phyloP scores from a whole-genome alignment of 2,113 vertebrate genomes.

The Eublepharis macularius region DNA sequence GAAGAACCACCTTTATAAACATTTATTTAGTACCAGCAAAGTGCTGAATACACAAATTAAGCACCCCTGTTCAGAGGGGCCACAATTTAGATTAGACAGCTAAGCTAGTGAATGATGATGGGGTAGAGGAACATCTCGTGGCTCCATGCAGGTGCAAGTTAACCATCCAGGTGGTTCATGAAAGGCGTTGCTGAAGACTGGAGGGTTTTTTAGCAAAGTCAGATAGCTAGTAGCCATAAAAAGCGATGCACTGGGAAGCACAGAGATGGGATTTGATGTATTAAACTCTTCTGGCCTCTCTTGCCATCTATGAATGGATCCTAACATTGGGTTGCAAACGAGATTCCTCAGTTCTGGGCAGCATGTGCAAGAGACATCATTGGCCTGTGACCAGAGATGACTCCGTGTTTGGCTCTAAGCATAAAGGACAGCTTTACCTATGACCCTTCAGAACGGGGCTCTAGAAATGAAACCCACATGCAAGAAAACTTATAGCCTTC shows the following conservation, averaged over 20 bases:
- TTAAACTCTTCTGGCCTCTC: too few relatives aligned
- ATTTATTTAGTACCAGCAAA: not conserved
- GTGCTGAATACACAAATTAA: not conserved
- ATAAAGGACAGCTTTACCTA: not conserved
- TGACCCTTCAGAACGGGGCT: slow-evolving; percentile 8
- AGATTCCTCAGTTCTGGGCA: too few relatives aligned
- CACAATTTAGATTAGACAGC: not conserved
- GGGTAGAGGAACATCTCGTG: not conserved
- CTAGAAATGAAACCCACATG: not conserved
- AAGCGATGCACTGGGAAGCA: too few relatives aligned
- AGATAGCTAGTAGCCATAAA: not conserved
- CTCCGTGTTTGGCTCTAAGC: not conserved
- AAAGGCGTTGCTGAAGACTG: not conserved
- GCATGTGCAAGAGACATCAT: not conserved
- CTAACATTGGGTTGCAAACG: too few relatives aligned
- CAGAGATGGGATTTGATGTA: not conserved
- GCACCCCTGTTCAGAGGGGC: not conserved
- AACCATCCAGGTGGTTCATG: not conserved
- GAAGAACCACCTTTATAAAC: not conserved
- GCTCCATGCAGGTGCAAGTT: not conserved
- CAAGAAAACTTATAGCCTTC: not conserved
- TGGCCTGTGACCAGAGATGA: not conserved
- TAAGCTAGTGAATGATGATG: too few relatives aligned
- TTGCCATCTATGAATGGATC: too few relatives aligned
- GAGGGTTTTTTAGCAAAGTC: not conserved